Evolutionary conservation across 2,797 vertebrate genomes (phyloP), one percentile per base, ranked within the genome.

Genomic region (Psittacula echo): DNA sequence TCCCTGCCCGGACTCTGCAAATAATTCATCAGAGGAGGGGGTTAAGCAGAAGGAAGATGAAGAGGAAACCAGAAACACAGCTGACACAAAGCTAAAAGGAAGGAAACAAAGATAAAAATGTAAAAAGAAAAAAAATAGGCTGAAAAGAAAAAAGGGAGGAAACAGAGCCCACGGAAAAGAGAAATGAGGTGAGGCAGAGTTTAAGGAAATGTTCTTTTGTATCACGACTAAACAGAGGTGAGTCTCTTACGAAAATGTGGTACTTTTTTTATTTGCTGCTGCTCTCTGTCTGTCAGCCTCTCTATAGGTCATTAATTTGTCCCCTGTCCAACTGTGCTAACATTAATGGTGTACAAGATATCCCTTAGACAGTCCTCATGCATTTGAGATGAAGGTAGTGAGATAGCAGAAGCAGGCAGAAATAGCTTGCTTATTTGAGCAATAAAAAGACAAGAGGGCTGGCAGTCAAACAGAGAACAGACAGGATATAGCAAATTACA

Each of bases 401-500:
- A 89, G 95, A 93, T 20, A 87, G 92, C 88, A 86, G 82, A 90
- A 92, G 95, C 89, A 93, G 54, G 65, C 89, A 97, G 93, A 93
- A 95, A 87, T 80, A 73, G 93, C 75, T 82, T 44, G 90, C 54
- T 90, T 91, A 95, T 96, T 96, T 96, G 94, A 93, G 97, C 95
- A 97, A 97, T 98, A 97, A 96, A 96, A 95, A 85, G 84, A 20
- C 5, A 65, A 65, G 72, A 71, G 60, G 73, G 60, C 73, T 66
- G 85, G 96, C 92, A 93, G 85, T 93, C 92, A 97, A 96, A 95
- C 90, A 92, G 91, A 87, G 81, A 81, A 90, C 93, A 89, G 96
- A 95, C 94, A 96, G 95, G 91, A 93, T 77, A 70, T 79, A 62
- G 97, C 96, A 98, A 97, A 93, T 87, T 93, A 81, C 44, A 88